Evolutionary conservation across 1,140 invertebrate genomes (phyloP).

Genomic region (Trichogramma pretiosum): DNA sequence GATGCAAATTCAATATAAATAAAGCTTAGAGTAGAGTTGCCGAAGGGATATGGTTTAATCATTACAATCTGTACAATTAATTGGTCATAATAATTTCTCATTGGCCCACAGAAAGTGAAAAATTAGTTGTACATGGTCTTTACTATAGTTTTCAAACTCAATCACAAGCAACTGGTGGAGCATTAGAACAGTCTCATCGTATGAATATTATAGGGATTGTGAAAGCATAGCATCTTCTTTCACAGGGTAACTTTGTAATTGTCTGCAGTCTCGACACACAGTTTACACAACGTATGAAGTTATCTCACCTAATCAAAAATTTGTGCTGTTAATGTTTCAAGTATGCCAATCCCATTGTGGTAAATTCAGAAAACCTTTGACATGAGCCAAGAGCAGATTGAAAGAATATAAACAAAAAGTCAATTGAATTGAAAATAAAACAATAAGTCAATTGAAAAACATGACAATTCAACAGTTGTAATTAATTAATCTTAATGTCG

Average conservation of each 20-base stretch:
- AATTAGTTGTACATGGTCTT: slow-evolving; percentile 59
- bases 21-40: slow-evolving; percentile 53
- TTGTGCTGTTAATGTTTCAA: slow-evolving; percentile 54
- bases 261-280: slow-evolving; percentile 58
- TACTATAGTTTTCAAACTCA: slow-evolving; percentile 44
- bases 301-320: slow-evolving; percentile 58
- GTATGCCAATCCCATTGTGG: slow-evolving; percentile 54
- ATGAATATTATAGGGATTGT: slow-evolving; percentile 54
- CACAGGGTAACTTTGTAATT: slow-evolving; percentile 52
- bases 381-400: slow-evolving; percentile 52
- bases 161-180: slow-evolving; percentile 44
- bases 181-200: slow-evolving; percentile 51
- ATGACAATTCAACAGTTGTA: slow-evolving; percentile 31
- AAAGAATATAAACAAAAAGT: slow-evolving; percentile 32
- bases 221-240: slow-evolving; percentile 50
- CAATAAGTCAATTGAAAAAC: slow-evolving; percentile 30
- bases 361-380: slow-evolving; percentile 65
- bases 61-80: slow-evolving; percentile 52
- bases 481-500: slow-evolving; percentile 34
- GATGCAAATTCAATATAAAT: slow-evolving; percentile 62
- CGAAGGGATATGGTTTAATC: slow-evolving; percentile 60
- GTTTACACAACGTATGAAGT: slow-evolving; percentile 62
- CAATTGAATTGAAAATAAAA: too few relatives aligned
- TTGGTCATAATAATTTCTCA: slow-evolving; percentile 60
- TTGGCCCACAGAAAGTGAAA: slow-evolving; percentile 58